Evolutionary conservation across 2,113 vertebrate species (phyloP).

Genomic region (Platysternon megacephalum): DNA sequence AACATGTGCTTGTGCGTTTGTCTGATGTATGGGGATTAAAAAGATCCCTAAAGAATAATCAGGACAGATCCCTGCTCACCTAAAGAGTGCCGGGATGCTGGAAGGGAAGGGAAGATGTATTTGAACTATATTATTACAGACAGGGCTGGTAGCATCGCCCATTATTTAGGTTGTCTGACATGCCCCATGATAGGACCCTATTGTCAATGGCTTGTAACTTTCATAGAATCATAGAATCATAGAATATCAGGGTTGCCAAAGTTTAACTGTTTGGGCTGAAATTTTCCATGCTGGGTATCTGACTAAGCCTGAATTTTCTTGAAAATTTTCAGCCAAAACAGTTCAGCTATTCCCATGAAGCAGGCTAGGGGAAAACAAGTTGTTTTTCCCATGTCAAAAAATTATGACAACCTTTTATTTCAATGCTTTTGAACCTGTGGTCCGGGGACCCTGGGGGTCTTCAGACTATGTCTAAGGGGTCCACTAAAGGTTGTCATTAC

Average conservation of each 20-base stretch:
- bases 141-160: neutral
- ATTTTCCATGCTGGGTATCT: no score
- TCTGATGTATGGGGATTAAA: neutral
- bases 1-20: neutral
- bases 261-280: neutral
- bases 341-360: neutral
- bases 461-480: no score
- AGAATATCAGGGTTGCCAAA: no score
- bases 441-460: no score
- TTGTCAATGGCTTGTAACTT: neutral
- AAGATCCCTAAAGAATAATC: neutral
- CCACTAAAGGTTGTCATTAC: no score
- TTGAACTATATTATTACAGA: neutral
- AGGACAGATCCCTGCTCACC: fast-evolving
- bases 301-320: no score
- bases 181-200: neutral
- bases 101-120: neutral
- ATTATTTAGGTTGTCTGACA: neutral
- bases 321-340: neutral
- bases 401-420: no score
- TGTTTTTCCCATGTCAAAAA: no score
- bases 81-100: neutral
- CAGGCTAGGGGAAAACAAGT: no score
- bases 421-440: no score
- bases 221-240: no score